Evolutionary conservation across 2,113 vertebrate genomes (phyloP).

Genomic region (Elgaria multicarinata): DNA sequence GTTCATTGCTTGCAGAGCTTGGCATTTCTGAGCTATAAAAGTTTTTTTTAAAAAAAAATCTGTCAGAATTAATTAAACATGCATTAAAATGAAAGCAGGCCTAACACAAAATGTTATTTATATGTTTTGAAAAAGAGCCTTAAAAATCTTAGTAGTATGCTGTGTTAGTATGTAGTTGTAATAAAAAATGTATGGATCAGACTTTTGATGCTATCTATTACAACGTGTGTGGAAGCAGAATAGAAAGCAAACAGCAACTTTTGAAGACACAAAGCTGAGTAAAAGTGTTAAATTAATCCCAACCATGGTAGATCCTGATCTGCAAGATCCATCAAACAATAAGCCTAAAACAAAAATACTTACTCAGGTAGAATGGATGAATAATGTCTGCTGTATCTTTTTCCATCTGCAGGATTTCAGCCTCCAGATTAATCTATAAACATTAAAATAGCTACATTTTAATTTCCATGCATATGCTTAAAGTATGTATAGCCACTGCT

Average conservation of each 20-base stretch:
- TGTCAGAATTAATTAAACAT: neutral
- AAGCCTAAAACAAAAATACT: conserved; percentile 61
- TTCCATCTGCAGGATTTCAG: conserved; percentile 84
- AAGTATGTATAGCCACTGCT: neutral
- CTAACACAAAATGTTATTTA: neutral
- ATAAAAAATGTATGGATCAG: neutral
- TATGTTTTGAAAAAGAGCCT: neutral
- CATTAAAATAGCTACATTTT: conserved; percentile 39
- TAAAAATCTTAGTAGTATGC: neutral
- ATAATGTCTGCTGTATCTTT: conserved; percentile 83
- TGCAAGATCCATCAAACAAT: neutral
- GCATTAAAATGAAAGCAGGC: neutral
- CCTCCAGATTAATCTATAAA: conserved; percentile 83
- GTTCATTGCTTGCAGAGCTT: conserved; percentile 83
- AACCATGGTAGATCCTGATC: neutral
- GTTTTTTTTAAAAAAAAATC: conserved; percentile 29
- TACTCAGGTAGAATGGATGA: conserved; percentile 85
- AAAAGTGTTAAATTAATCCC: neutral
- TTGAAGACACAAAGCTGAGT: neutral
- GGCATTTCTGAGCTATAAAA: conserved; percentile 78
- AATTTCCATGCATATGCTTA: neutral
- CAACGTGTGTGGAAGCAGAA: neutral
- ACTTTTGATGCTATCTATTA: neutral
- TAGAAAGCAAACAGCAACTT: neutral
- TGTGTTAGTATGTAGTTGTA: neutral